Conservation (phyloP, 2,888 invertebrate species). For the Orchestes rusci region DNA sequence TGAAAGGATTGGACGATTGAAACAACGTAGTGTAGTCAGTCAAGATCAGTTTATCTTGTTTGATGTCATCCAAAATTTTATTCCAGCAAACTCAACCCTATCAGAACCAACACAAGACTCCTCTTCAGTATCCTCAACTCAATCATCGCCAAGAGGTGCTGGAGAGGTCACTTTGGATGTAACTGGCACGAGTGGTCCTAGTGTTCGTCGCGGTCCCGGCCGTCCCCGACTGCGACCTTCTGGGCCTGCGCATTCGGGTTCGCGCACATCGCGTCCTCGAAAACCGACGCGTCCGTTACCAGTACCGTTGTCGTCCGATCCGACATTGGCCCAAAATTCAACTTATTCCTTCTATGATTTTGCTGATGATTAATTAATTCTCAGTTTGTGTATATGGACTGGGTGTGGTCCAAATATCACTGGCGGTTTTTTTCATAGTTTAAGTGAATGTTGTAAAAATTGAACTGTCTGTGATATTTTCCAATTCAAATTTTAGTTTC, state of each 20-base stretch:
- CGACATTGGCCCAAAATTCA: slow-evolving; percentile 20
- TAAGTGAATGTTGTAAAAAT: no score
- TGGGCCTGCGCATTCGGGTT: slow-evolving; percentile 58
- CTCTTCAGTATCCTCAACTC: slow-evolving; percentile 24
- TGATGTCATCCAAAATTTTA: no score
- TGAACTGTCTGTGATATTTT: background rate
- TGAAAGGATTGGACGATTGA: no score
- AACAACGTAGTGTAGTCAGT: no score
- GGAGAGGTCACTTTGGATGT: slow-evolving; percentile 17
- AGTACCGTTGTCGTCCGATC: slow-evolving; percentile 41
- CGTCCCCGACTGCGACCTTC: slow-evolving; percentile 59
- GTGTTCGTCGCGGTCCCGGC: slow-evolving; percentile 58
- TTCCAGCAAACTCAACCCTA: no score
- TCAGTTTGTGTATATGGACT: background rate
- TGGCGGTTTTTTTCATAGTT: background rate
- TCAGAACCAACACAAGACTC: slow-evolving; percentile 8
- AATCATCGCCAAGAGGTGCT: slow-evolving; percentile 27
- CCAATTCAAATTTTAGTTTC: background rate
- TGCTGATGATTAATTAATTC: slow-evolving; percentile 33
- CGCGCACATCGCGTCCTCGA: slow-evolving; percentile 51
- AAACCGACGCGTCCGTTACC: slow-evolving; percentile 48
- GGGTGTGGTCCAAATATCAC: no score
- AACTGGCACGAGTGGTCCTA: slow-evolving; percentile 23
- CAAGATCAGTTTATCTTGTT: no score
- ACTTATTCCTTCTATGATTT: slow-evolving; percentile 39